A percentile compares a stretch with the other conserved stretches of the same genome.
Conservation (phyloP, 2,113 vertebrate genomes). For the Corvus moneduloides region DNA sequence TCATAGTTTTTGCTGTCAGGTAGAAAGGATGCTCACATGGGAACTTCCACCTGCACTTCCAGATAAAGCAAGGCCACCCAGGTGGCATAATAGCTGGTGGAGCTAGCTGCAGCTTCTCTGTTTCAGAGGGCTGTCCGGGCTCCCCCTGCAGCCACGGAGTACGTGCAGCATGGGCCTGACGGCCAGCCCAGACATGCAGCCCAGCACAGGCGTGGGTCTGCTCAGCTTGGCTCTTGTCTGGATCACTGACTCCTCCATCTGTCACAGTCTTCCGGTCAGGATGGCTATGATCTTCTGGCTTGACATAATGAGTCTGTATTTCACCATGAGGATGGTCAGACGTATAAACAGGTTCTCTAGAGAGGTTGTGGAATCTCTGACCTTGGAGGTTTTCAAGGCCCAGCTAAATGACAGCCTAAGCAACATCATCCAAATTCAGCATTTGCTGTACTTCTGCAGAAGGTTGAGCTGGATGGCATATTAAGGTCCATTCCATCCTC, state of each 20-base stretch:
- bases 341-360: neutral
- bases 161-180: rapidly evolving
- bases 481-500: neutral
- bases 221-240: neutral
- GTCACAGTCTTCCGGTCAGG: rapidly evolving
- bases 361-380: neutral
- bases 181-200: neutral
- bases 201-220: neutral
- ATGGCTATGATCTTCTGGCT: neutral
- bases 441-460: neutral
- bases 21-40: neutral
- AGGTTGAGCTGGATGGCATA: neutral
- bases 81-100: neutral
- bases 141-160: neutral
- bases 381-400: neutral
- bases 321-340: neutral
- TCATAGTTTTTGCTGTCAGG: neutral
- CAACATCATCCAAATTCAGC: neutral
- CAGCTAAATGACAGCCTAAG: neutral
- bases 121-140: neutral
- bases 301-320: neutral
- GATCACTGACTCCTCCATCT: neutral
- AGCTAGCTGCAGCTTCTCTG: neutral
- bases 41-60: neutral
- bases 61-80: neutral